Conservation (phyloP, 1,140 invertebrate species). For the Drosophila ercepeae region DNA sequence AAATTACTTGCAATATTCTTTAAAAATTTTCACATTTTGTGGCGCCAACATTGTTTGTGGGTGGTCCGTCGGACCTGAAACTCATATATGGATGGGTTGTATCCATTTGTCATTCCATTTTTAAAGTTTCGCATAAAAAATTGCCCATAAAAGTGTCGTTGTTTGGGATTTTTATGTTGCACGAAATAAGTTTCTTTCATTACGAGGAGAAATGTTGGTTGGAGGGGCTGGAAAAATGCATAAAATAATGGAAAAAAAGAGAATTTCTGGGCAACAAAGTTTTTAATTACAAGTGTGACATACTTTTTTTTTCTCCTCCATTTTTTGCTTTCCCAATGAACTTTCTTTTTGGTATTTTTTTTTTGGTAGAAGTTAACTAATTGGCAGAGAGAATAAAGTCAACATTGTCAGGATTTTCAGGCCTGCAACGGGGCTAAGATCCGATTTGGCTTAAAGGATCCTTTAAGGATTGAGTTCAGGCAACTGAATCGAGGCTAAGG, state of each 20-base stretch:
- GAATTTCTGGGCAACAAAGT: slow-evolving; percentile 9
- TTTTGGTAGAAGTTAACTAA: slow-evolving; percentile 1
- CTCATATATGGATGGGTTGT: background rate
- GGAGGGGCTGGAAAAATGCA: slow-evolving; percentile 12
- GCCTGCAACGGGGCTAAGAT: slow-evolving; percentile 28
- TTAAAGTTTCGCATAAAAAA: slow-evolving; percentile 13
- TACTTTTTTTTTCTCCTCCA: slow-evolving; percentile 24
- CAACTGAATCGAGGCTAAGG: slow-evolving; percentile 44
- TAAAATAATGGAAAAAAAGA: slow-evolving; percentile 2
- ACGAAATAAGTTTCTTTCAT: slow-evolving; percentile 23
- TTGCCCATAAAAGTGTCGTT: slow-evolving; percentile 31
- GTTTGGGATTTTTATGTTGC: slow-evolving; percentile 27
- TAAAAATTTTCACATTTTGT: background rate
- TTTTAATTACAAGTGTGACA: slow-evolving; percentile 40
- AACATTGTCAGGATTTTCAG: background rate
- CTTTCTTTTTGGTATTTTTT: background rate
- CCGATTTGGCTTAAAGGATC: slow-evolving; percentile 40
- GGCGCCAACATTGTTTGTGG: background rate
- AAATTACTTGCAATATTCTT: background rate
- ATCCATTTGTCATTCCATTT: slow-evolving; percentile 21
- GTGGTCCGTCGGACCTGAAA: background rate
- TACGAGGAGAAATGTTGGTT: slow-evolving; percentile 18
- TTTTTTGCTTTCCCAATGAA: background rate
- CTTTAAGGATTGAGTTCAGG: slow-evolving; percentile 46
- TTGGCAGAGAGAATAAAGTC: background rate